Evolutionary conservation across 2,888 invertebrate species (phyloP).

Genomic region (Synanthedon formicaeformis): DNA sequence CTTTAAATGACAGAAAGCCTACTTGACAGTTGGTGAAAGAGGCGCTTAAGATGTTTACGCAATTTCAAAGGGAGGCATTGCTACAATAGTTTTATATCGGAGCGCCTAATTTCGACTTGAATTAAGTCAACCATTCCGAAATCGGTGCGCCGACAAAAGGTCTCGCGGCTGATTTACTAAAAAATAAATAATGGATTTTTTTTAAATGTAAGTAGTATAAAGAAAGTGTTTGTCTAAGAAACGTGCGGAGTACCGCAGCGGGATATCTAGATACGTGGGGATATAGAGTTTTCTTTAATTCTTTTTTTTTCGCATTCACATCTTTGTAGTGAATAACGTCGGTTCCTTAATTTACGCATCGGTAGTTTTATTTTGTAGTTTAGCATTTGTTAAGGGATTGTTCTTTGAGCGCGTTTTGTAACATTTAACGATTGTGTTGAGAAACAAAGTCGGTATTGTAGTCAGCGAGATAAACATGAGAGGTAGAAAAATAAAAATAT

Average conservation of each 20-base stretch:
- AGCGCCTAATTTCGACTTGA: constrained; percentile 33
- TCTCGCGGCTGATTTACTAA: constrained; percentile 40
- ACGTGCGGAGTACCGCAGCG: constrained; percentile 61
- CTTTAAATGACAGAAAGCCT: too few species aligned
- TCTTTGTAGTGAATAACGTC: constrained; percentile 46
- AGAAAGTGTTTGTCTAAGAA: constrained; percentile 69
- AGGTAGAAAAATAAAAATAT: too few species aligned
- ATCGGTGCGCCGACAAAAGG: constrained; percentile 36
- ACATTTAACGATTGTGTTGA: constrained; percentile 24
- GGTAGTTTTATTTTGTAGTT: constrained; percentile 58
- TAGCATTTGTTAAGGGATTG: constrained; percentile 53
- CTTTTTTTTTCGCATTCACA: constrained; percentile 52
- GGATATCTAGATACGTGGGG: constrained; percentile 59
- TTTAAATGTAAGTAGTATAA: constrained; percentile 18
- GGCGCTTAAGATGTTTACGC: constrained; percentile 6
- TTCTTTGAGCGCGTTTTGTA: constrained; percentile 51
- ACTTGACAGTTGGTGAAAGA: too few species aligned
- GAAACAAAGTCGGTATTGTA: background rate
- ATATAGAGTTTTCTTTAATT: constrained; percentile 47
- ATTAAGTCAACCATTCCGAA: constrained; percentile 57
- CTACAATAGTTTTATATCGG: constrained; percentile 15
- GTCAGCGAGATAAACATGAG: background rate
- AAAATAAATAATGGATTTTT: constrained; percentile 51
- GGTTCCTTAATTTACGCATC: constrained; percentile 67
- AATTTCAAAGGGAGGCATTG: constrained; percentile 20